Conservation (phyloP, 2,797 vertebrate species). For the Taenioides sp. region DNA sequence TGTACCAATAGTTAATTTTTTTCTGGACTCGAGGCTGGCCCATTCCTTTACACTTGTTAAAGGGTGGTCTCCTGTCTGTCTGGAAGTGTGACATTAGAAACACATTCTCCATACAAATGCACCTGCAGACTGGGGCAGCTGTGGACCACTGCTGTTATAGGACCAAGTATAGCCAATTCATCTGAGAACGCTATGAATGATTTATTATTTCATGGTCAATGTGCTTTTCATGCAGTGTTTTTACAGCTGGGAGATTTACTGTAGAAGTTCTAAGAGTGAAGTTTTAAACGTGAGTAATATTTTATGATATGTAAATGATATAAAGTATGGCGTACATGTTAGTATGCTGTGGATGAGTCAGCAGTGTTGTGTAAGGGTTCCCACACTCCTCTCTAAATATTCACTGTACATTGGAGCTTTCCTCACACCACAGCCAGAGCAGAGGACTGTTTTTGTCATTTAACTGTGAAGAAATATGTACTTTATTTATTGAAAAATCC, state of each 20-base stretch:
- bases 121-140: constrained; percentile 1
- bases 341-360: constrained; percentile 61
- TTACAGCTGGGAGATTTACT: not conserved
- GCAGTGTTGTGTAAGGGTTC: constrained; percentile 63
- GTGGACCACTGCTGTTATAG: constrained; percentile 12
- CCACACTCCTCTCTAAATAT: constrained; percentile 56
- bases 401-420: constrained; percentile 43
- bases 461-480: not conserved
- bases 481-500: not conserved
- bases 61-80: constrained; percentile 10
- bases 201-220: constrained; percentile 2
- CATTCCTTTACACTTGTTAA: constrained; percentile 34
- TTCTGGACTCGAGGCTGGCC: constrained; percentile 30
- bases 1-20: not conserved
- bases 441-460: constrained; percentile 22
- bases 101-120: constrained; percentile 7
- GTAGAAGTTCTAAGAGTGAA: not conserved
- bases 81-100: constrained; percentile 48
- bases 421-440: constrained; percentile 29
- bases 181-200: not conserved
- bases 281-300: not conserved
- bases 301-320: constrained; percentile 12
- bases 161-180: not conserved
- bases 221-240: not conserved
- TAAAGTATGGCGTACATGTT: constrained; percentile 28